Evolutionary conservation across 2,888 invertebrate species (phyloP).

Genomic region (Palloptera scutellata): DNA sequence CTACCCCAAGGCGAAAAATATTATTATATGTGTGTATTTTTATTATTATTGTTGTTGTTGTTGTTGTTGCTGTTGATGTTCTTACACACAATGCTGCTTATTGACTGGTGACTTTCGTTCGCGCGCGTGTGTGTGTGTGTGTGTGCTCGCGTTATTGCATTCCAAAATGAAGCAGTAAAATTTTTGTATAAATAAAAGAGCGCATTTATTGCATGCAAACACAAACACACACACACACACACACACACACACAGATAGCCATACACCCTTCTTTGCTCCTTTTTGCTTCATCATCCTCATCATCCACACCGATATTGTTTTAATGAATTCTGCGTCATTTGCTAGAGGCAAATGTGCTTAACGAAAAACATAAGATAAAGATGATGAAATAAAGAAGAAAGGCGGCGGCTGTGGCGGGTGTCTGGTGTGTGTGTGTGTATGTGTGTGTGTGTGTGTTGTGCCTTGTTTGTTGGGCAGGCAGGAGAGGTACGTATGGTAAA

Average conservation of each 20-base stretch:
- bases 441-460: no score
- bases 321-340: slow-evolving; percentile 20
- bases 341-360: slow-evolving; percentile 4
- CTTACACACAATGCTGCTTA: neutral
- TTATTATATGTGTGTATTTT: slow-evolving; percentile 11
- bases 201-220: neutral
- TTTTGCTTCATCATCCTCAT: neutral
- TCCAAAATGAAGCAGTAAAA: slow-evolving; percentile 4
- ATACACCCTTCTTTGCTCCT: neutral
- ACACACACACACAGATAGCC: neutral
- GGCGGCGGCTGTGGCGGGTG: no score
- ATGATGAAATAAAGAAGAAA: no score
- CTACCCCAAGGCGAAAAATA: slow-evolving; percentile 33
- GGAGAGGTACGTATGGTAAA: no score
- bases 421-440: no score
- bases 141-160: neutral
- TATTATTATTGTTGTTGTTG: neutral
- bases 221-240: neutral
- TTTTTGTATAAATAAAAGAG: neutral
- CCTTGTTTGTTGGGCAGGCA: no score
- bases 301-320: neutral
- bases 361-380: no score
- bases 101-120: neutral
- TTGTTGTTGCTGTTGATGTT: neutral
- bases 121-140: neutral